phyloP scores from a whole-genome alignment of 2,888 invertebrate genomes.

The Coelinius sp. region DNA sequence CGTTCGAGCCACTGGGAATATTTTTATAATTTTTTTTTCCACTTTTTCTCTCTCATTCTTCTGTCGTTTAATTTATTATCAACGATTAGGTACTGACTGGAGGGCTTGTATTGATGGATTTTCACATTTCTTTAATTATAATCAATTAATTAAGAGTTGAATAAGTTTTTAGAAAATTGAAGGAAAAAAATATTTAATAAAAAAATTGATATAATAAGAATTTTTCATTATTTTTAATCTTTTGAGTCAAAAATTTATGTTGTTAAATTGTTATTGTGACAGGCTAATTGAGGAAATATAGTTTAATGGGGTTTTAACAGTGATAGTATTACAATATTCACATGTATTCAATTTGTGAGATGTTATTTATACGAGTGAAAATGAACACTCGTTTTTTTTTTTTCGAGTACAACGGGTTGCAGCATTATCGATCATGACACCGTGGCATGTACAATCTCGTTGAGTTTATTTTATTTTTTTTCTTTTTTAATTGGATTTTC shows the following conservation, averaged over 20 bases:
- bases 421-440: slow-evolving; percentile 8
- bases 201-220: not conserved
- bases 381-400: not conserved
- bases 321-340: not conserved
- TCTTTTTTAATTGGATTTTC: not conserved
- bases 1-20: slow-evolving; percentile 2
- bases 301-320: not conserved
- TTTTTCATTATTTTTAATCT: not conserved
- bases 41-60: not conserved
- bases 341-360: slow-evolving; percentile 1
- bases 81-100: not conserved
- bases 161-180: not conserved
- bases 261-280: not conserved
- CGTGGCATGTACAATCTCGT: not conserved
- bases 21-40: slow-evolving; percentile 1
- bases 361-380: not conserved
- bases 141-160: not conserved
- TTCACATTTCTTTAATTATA: not conserved
- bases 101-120: not conserved
- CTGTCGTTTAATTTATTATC: not conserved
- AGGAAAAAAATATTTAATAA: too few relatives aligned
- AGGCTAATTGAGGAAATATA: not conserved
- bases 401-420: not conserved
- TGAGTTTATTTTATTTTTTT: not conserved
- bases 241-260: not conserved